Evolutionary conservation across 92 coral and sea anemone species (phyloP), one percentile per base, ranked within the genome.

Genomic region (Zoanthus sociatus): DNA sequence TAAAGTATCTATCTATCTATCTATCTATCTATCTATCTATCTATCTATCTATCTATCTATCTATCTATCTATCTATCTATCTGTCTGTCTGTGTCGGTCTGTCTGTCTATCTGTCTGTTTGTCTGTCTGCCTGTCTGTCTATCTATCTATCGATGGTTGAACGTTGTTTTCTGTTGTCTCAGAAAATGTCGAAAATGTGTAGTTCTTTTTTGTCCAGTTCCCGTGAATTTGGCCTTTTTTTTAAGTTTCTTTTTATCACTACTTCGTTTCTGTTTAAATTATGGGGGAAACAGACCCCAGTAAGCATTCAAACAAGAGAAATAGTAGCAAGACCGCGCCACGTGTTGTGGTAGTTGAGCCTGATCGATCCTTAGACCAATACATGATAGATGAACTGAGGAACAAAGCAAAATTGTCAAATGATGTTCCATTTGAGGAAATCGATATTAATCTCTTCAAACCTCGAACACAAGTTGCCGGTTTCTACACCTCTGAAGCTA

Each of bases 341-440:
- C 74, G 74, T 32, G 74, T 70, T 70, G 84, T 44, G 50, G 47
- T 47, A 5, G 32, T 78, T 37, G 84, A 58, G 50, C 64, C 64
- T 50, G 72, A 78, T 50, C 84, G 21, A 42, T 17, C 72, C 64
- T 78, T 50, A 17, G 64, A 58, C 64, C 64, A 75, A 33, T 81
- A 81, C 72, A 81, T 81, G 86, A 48, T 81, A 14, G 86, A 81
- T 17, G 86, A 81, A 56, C 32, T 81, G 8, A 81, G 61, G 14
- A 81, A 44, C 33, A 81, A 63, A 81, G 86, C 86, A 4, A 64
- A 55, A 81, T 32, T 17, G 2, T 81, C 86, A 31, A 81, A 81
- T 37, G 75, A 81, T 9, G 86, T 81, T 13, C 86, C 86, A 63
- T 81, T 32, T 69, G 86, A 81, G 60, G 72, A 81, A 60, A 81